Conservation (phyloP, 2,113 vertebrate species). For the Otis tarda region DNA sequence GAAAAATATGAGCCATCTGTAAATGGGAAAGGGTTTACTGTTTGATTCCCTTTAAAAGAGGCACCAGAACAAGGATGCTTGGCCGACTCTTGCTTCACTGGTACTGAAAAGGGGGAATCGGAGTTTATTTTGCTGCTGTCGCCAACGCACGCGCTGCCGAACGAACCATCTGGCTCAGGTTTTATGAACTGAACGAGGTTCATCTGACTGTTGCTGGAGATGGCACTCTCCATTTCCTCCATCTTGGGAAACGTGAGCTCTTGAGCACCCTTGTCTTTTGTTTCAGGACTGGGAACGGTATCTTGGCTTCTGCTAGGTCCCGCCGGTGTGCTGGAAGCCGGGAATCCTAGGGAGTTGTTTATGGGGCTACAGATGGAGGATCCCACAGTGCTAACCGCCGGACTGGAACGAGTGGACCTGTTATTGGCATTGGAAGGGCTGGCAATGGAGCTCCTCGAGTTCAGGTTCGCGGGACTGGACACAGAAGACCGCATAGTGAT, state of each 20-base stretch:
- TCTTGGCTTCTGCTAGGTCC: slow-evolving; percentile 85
- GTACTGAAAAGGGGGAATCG: slow-evolving; percentile 83
- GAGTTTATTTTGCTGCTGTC: slow-evolving; percentile 80
- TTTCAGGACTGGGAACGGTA: slow-evolving; percentile 82
- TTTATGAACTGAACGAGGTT: slow-evolving; percentile 94
- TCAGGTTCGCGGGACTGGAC: slow-evolving; percentile 86
- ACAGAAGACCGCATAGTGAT: slow-evolving; percentile 83
- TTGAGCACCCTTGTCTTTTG: slow-evolving; percentile 84
- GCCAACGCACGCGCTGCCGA: slow-evolving; percentile 88
- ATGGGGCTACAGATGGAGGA: slow-evolving; percentile 78
- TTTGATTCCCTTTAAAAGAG: slow-evolving; percentile 84
- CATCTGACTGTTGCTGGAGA: slow-evolving; percentile 85
- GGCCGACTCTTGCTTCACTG: slow-evolving; percentile 91
- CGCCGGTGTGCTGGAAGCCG: slow-evolving; percentile 59
- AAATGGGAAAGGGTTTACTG: slow-evolving; percentile 88
- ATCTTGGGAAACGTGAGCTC: slow-evolving; percentile 90
- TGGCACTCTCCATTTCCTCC: slow-evolving; percentile 86
- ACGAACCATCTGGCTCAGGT: slow-evolving; percentile 90
- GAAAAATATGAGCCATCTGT: slow-evolving; percentile 96
- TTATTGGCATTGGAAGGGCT: slow-evolving; percentile 88
- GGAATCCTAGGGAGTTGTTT: slow-evolving; percentile 74
- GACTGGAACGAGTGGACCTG: slow-evolving; percentile 81
- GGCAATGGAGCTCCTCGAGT: slow-evolving; percentile 87
- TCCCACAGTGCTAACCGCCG: slow-evolving; percentile 77
- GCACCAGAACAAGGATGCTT: slow-evolving; percentile 90